Conservation (phyloP, 2,888 invertebrate species). For the Mesorhabditis sp. region DNA sequence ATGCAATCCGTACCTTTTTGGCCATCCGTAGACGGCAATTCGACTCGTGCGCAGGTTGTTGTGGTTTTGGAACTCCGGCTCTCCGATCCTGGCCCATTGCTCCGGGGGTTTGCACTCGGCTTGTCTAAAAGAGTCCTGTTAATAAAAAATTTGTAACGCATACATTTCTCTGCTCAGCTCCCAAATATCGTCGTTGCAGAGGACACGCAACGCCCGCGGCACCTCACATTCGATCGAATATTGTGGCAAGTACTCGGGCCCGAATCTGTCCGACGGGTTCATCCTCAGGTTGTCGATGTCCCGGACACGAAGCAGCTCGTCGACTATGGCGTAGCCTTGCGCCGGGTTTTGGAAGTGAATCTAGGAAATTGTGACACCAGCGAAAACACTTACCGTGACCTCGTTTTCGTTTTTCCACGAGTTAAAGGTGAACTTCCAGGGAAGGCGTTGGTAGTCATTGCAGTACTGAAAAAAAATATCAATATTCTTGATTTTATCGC, state of each 20-base stretch:
- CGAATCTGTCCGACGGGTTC: background rate
- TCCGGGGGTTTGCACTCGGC: too few species aligned
- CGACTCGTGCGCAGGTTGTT: background rate
- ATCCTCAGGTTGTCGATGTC: background rate
- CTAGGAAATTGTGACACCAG: background rate
- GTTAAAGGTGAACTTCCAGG: background rate
- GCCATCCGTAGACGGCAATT: slow-evolving; percentile 4
- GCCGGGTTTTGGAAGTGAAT: background rate
- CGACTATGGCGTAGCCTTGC: background rate
- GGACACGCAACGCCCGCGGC: background rate
- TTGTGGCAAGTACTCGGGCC: background rate
- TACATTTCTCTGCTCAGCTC: background rate
- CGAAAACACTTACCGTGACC: background rate
- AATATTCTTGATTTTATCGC: too few species aligned
- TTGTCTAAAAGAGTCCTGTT: too few species aligned
- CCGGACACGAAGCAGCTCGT: background rate
- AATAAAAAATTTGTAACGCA: background rate
- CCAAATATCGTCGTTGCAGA: background rate
- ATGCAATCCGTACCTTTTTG: background rate
- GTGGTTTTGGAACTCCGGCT: too few species aligned
- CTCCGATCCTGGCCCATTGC: too few species aligned
- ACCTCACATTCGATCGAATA: background rate
- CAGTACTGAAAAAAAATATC: background rate
- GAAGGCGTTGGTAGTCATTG: background rate
- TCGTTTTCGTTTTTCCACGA: too few species aligned